Conservation (phyloP, 2,113 vertebrate species). For the Anguilla rostrata region DNA sequence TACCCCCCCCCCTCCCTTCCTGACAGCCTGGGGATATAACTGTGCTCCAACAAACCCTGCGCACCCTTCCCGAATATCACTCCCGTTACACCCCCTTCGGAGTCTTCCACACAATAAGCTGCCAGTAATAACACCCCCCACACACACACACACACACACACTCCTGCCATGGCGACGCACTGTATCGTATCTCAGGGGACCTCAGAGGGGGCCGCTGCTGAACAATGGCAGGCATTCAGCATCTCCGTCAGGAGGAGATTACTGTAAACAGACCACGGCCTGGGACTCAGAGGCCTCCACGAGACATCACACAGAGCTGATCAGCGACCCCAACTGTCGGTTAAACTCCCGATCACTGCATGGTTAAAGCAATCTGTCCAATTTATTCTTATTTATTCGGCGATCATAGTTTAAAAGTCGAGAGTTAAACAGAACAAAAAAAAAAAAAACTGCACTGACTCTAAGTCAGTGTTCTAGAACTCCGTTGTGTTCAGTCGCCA, state of each 20-base stretch:
- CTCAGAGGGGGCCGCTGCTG: neutral
- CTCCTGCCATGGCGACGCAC: neutral
- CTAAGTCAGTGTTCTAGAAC: too few species aligned
- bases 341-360: neutral
- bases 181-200: neutral
- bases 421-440: too few species aligned
- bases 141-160: too few species aligned
- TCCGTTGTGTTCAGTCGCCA: too few species aligned
- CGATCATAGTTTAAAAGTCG: too few species aligned
- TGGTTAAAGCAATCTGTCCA: neutral
- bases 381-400: neutral
- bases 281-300: neutral
- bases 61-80: neutral
- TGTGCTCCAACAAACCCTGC: neutral
- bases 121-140: neutral
- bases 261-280: neutral
- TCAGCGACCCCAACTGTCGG: neutral
- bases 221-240: neutral
- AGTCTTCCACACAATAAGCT: neutral
- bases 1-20: neutral
- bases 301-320: neutral
- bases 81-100: neutral
- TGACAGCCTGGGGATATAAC: neutral
- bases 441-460: too few species aligned
- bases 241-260: neutral